Evolutionary conservation across 92 coral and sea anemone genomes (phyloP).

Genomic region (Hydrozoanthus gracilis): DNA sequence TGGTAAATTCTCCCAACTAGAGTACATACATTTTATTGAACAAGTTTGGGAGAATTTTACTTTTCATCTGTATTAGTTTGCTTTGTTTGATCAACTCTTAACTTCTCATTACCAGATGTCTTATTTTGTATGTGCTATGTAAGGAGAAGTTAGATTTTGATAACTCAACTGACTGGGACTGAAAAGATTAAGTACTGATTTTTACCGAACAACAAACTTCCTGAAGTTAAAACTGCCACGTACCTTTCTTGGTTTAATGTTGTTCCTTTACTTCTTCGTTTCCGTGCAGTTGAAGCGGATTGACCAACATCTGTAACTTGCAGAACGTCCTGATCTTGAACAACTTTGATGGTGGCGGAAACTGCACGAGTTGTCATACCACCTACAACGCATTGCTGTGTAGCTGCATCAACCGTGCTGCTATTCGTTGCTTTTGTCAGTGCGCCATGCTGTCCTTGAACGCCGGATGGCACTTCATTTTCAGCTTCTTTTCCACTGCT

Average conservation of each 20-base stretch:
- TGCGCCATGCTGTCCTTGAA: not conserved
- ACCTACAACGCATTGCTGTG: not conserved
- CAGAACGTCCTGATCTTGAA: not conserved
- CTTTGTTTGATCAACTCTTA: too few relatives aligned
- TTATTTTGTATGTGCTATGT: too few relatives aligned
- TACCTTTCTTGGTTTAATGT: not conserved
- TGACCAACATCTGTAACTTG: not conserved
- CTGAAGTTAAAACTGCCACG: not conserved
- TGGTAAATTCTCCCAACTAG: too few relatives aligned
- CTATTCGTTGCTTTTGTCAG: not conserved
- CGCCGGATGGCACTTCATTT: not conserved
- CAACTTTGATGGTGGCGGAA: not conserved
- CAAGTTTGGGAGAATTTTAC: too few relatives aligned
- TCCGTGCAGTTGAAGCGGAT: not conserved
- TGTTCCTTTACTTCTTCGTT: constrained; percentile 13
- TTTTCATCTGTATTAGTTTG: too few relatives aligned
- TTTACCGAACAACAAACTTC: not conserved
- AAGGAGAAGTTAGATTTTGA: too few relatives aligned
- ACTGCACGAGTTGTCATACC: not conserved
- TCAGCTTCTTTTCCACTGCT: not conserved
- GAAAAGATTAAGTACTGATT: not conserved
- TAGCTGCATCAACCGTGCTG: not conserved
- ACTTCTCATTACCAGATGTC: too few relatives aligned
- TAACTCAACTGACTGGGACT: not conserved
- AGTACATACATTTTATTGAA: too few relatives aligned